These are phyloP conservation scores for Sebastolobus altivelis DNA, from an alignment of 2,797 vertebrate species.

Conservation along the genomic window DNA sequence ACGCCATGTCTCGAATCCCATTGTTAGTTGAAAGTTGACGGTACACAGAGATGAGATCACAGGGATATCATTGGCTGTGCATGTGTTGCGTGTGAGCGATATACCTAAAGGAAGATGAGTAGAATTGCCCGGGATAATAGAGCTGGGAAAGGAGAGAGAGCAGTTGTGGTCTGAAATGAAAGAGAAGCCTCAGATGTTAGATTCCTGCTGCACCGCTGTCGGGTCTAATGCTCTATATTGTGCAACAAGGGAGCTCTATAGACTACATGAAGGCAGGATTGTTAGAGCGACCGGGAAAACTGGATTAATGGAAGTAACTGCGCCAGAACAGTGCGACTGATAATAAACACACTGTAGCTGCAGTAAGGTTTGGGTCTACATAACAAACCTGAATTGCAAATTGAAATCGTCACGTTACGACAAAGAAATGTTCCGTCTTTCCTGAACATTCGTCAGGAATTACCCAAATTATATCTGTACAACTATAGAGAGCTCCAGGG, in stretches of 20 bases:
- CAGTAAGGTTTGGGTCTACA: background rate
- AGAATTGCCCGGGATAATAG: conserved; percentile 70
- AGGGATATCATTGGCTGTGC: conserved; percentile 42
- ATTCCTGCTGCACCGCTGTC: conserved; percentile 53
- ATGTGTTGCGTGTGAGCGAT: conserved; percentile 49
- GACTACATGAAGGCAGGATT: conserved; percentile 42
- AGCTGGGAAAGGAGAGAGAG: conserved; percentile 76
- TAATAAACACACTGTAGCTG: conserved; percentile 14
- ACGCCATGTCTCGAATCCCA: conserved; percentile 36
- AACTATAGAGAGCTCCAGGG: background rate
- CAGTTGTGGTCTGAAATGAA: conserved; percentile 82
- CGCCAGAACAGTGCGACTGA: background rate
- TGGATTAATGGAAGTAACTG: conserved; percentile 33
- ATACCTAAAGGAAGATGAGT: conserved; percentile 77
- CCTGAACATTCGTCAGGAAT: background rate
- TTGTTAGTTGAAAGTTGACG: conserved; percentile 64
- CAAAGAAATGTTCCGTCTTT: conserved; percentile 2
- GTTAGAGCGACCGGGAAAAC: conserved; percentile 43
- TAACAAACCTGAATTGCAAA: conserved; percentile 20
- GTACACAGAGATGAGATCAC: conserved; percentile 51
- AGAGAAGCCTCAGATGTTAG: conserved; percentile 75
- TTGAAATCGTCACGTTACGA: conserved; percentile 11
- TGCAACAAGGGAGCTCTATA: conserved; percentile 40
- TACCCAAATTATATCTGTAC: conserved; percentile 12
- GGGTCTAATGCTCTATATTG: conserved; percentile 38